These are phyloP conservation scores for Mechanitis messenoides DNA, from an alignment of 2,888 invertebrate species.

Conservation along the genomic window DNA sequence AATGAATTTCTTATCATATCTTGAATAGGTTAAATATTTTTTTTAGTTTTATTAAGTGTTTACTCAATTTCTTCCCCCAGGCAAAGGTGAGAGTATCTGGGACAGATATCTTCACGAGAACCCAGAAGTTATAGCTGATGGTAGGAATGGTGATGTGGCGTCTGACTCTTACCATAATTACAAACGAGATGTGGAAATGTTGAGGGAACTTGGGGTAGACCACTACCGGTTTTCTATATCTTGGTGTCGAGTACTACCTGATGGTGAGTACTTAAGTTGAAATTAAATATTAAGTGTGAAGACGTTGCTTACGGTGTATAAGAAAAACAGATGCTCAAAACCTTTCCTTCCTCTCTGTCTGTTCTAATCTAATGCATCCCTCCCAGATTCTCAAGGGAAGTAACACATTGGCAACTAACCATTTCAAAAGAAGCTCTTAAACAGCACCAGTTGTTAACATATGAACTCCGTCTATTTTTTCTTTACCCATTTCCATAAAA, in stretches of 20 bases:
- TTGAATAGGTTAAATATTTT: too few species aligned
- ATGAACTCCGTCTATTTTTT: too few species aligned
- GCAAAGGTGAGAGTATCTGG: constrained; percentile 79
- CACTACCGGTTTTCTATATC: constrained; percentile 77
- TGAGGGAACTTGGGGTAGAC: constrained; percentile 66
- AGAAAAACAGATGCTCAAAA: too few species aligned
- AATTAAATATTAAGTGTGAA: background rate
- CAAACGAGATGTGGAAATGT: constrained; percentile 69
- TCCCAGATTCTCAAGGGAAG: too few species aligned
- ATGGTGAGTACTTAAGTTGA: constrained; percentile 37
- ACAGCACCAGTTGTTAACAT: too few species aligned
- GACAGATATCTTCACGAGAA: constrained; percentile 62
- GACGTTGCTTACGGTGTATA: background rate
- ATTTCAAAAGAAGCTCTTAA: too few species aligned
- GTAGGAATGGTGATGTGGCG: constrained; percentile 78
- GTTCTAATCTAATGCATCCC: too few species aligned
- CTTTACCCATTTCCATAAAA: background rate
- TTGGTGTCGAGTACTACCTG: constrained; percentile 71
- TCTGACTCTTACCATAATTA: constrained; percentile 80
- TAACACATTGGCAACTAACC: too few species aligned
- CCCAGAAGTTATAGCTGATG: constrained; percentile 42
- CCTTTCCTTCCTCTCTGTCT: too few species aligned
- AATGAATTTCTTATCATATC: too few species aligned
- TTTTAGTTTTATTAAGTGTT: too few species aligned
- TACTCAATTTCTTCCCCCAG: constrained; percentile 42